phyloP scores from a whole-genome alignment of 2,113 vertebrate genomes.

The Glareola pratincola region DNA sequence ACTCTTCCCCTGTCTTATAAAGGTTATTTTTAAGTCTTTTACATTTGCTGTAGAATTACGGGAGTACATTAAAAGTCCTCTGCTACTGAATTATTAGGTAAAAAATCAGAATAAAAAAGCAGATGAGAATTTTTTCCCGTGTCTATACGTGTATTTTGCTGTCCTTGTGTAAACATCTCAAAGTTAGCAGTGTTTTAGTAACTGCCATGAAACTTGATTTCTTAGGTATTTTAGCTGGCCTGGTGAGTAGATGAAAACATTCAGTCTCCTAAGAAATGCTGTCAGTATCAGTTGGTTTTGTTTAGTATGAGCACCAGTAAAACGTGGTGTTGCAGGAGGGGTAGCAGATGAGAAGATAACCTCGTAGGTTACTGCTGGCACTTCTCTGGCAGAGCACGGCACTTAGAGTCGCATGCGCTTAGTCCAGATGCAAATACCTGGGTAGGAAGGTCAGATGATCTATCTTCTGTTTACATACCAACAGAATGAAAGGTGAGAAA shows the following conservation, averaged over 20 bases:
- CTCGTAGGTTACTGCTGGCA: background rate
- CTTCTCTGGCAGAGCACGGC: background rate
- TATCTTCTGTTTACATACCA: background rate
- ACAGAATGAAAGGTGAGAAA: background rate
- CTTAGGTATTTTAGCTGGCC: slow-evolving; percentile 31
- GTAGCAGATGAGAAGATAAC: background rate
- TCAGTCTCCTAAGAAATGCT: background rate
- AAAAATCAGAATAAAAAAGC: slow-evolving; percentile 24
- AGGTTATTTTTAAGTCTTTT: background rate
- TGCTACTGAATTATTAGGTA: background rate
- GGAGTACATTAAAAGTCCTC: background rate
- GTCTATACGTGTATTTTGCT: background rate
- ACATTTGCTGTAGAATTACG: background rate
- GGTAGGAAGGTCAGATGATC: background rate
- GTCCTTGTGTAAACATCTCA: background rate
- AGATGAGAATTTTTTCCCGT: background rate
- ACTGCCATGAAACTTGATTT: slow-evolving; percentile 12
- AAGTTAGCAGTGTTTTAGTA: background rate
- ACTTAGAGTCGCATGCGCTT: background rate
- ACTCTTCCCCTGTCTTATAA: background rate
- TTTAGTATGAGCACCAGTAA: slow-evolving; percentile 2
- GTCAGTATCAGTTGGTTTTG: background rate
- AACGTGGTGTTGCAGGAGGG: background rate
- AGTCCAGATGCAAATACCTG: background rate
- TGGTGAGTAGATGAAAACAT: background rate